These are phyloP conservation scores for Lepus americanus DNA, from an alignment of 2,113 vertebrate species.

Conservation along the genomic window DNA sequence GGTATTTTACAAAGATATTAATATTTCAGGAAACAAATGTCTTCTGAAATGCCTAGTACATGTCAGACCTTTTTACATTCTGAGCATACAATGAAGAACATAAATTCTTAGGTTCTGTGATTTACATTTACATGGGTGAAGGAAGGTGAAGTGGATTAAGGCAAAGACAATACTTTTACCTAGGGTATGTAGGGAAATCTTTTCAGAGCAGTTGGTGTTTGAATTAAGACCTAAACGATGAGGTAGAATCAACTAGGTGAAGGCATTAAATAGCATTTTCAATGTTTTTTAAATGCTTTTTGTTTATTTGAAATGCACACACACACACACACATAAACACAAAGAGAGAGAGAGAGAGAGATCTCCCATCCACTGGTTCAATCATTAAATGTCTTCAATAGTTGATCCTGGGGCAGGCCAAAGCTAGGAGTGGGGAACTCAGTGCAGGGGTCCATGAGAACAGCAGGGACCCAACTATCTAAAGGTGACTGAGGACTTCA, in stretches of 20 bases:
- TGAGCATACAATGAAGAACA: background rate
- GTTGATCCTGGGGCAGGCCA: too few relatives aligned
- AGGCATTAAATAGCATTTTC: background rate
- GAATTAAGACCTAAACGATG: background rate
- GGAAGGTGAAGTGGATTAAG: background rate
- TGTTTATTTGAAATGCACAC: too few relatives aligned
- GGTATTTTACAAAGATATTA: background rate
- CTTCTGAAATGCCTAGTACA: background rate
- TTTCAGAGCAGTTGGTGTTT: background rate
- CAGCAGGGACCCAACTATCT: too few relatives aligned
- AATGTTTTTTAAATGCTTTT: too few relatives aligned
- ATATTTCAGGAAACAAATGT: slow-evolving; percentile 3
- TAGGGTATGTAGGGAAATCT: background rate
- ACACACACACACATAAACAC: too few relatives aligned
- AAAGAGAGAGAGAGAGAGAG: too few relatives aligned
- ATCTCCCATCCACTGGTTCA: too few relatives aligned
- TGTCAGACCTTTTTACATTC: background rate
- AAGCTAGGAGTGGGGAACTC: too few relatives aligned
- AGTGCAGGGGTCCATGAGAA: too few relatives aligned
- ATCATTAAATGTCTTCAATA: too few relatives aligned
- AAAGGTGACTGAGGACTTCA: too few relatives aligned
- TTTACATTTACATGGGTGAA: background rate
- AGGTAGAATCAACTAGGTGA: background rate
- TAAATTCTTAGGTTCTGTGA: background rate
- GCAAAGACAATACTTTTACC: background rate